Conservation (phyloP, 2,113 vertebrate species). For the Anguilla rostrata region DNA sequence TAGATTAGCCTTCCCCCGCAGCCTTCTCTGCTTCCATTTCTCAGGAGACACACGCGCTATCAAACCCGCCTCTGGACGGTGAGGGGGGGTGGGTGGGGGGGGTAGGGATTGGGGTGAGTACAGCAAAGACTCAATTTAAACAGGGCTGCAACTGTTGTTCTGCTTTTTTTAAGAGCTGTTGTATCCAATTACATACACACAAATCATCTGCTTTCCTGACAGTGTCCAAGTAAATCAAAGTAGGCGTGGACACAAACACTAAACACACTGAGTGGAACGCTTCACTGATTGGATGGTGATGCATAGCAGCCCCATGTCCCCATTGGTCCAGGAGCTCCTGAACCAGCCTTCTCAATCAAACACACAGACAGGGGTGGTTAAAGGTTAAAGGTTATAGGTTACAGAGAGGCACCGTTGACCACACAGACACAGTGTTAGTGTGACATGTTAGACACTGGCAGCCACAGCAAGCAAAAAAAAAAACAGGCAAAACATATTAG, state of each 20-base stretch:
- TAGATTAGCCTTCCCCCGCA: background rate
- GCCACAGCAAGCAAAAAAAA: background rate
- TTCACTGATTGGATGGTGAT: background rate
- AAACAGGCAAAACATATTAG: background rate
- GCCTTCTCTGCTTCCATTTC: background rate
- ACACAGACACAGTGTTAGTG: background rate
- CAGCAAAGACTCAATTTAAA: background rate
- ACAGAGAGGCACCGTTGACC: background rate
- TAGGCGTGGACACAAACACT: background rate
- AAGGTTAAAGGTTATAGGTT: background rate
- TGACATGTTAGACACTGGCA: background rate
- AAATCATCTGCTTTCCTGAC: background rate
- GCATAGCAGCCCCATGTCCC: background rate
- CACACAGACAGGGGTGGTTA: background rate
- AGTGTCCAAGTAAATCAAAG: background rate
- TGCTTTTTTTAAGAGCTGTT: background rate
- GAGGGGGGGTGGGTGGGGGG: background rate
- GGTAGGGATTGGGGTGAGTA: background rate
- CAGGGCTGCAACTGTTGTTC: background rate
- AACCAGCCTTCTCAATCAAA: background rate
- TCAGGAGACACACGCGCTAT: background rate
- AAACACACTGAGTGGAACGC: background rate
- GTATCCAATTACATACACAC: background rate
- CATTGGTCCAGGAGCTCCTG: background rate
- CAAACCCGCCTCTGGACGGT: background rate